Base-by-base conservation (phyloP, 2,888 invertebrate species). In the Scaptomyza parva region DNA sequence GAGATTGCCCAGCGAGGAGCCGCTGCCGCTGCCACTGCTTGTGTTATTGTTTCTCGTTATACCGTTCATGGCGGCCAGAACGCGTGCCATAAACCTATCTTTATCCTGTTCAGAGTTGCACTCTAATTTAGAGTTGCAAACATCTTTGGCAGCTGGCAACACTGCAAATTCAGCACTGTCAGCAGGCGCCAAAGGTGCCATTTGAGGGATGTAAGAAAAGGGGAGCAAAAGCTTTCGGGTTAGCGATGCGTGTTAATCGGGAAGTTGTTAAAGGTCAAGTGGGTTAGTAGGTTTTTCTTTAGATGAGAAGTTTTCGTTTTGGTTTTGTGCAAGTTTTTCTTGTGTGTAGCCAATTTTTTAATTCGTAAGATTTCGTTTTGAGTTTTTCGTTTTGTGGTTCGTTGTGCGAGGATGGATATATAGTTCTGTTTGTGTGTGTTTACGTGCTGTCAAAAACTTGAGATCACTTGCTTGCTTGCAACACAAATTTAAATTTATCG, bases 21-120 rank as follows among this genome's bases (percentile, higher is more conserved):
- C 76, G 28, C 85, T 88, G 45, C 77, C 73, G 51, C 75, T 76
- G 57, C 65, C 58, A 28, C 66, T 54, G 44, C 70, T 77, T 33
- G 57, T 70, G 62, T 76, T 71, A 54, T 55, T 51, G 58, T 53
- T 57, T 57, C 57, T 65, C 50, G 64, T 48, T 22, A 76, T 59
- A 8, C 86, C 85, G 22, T 83, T 81, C 90, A 90, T 90, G 39
- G 90, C 89, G 66, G 74, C 75, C 40, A 81, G 54, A 2, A 90
- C 90, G 43, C 89, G 88, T 44, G 87, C 86, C 71, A 90, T 59
- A 77, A 90, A 90, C 70, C 80, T 76, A n/a, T 65, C 70, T 37
- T 78, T 62, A 5, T 86, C 55, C 41, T 73, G 39, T 9, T 63
- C 78, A 44, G 63, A 12, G 12, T 74, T 51, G 22, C 37, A 41